Base-by-base conservation (phyloP, 2,888 invertebrate genomes). In the Ophion obscuratus region DNA sequence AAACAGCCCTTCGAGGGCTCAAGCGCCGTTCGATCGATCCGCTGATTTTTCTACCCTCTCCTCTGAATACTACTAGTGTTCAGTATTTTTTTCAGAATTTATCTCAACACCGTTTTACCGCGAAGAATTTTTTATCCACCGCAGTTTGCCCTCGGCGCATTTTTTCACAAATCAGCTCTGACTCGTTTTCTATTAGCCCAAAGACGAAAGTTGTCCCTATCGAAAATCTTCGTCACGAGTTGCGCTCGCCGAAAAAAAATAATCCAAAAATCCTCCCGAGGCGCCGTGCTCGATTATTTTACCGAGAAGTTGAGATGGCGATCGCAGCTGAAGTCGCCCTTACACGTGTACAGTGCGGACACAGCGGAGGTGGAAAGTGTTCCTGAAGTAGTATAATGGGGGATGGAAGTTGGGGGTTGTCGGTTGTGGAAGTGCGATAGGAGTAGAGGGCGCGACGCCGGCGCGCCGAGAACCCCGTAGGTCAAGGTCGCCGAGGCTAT, bases 401-500 rank as follows among this genome's bases (percentile, higher is more conserved):
- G 64, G 70, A 76, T 67, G 74, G 62, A 36, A 44, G 66, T 17
- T 80, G 36, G 57, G 77, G 67, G 67, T 82, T 76, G 76, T 85
- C 59, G 59, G 57, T 24, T 53, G 79, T 61, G 57, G 68, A 77
- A 77, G 87, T 66, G 83, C 75, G 85, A 77, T 80, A 82, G 67
- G 57, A 20, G 66, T 71, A 70, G 89, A 90, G 90, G 90, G 88
- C 90, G 91, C 90, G 92, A 93, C 93, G 93, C 93, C 92, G 92
- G 93, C 93, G 93, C 93, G 93, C 89, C 91, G 90, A 91, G 88
- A 90, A 90, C 91, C 90, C 89, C 91, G 89, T 92, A 92, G 93
- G 93, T 93, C 93, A 93, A 93, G 93, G 93, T 93, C 91, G 82
- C 81, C 9, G 9, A 27, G 71, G 53, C 20, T 61, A 14, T 27